phyloP scores from a whole-genome alignment of 2,113 vertebrate species.

The Camelus bactrianus region DNA sequence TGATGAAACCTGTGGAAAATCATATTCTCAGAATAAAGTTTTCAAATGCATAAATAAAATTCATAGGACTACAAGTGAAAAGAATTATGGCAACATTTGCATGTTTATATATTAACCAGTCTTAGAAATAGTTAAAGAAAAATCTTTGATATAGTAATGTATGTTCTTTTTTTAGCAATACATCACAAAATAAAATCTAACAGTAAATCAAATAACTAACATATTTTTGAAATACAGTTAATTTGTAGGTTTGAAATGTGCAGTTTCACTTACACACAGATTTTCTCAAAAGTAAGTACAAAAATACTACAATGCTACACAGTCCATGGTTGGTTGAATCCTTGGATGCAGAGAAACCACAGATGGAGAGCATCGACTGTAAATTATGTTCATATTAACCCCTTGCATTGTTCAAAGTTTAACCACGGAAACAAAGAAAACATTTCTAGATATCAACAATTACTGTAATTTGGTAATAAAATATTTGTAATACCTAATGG shows the following conservation, averaged over 20 bases:
- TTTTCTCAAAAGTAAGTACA: too few relatives aligned
- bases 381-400: too few relatives aligned
- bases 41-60: not conserved
- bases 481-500: not conserved
- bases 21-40: not conserved
- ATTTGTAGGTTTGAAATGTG: too few relatives aligned
- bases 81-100: not conserved
- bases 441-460: not conserved
- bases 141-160: not conserved
- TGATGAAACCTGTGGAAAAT: not conserved
- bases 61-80: not conserved
- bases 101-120: not conserved
- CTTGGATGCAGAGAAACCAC: too few relatives aligned
- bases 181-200: not conserved
- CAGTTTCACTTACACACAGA: too few relatives aligned
- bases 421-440: not conserved
- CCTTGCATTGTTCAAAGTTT: too few relatives aligned
- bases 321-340: too few relatives aligned
- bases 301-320: too few relatives aligned
- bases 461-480: not conserved
- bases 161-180: not conserved
- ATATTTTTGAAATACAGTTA: not conserved
- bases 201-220: not conserved
- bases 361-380: too few relatives aligned
- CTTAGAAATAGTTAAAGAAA: constrained; percentile 23